These are phyloP conservation scores for Vollenhovia emeryi DNA, from an alignment of 1,140 invertebrate genomes.

Conservation along the genomic window DNA sequence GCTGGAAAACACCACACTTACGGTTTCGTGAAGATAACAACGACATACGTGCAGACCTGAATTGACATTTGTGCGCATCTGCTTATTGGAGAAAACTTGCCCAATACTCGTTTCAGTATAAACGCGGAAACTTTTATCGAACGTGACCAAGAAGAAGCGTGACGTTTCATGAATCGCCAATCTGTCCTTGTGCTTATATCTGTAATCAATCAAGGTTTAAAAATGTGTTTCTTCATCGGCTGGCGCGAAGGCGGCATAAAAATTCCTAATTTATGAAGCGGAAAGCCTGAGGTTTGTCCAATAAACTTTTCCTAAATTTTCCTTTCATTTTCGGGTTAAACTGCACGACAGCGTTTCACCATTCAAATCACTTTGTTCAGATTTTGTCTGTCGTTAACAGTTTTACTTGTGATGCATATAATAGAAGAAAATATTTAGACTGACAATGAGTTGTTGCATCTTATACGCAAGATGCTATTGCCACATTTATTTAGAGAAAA, in stretches of 20 bases:
- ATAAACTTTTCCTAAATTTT: neutral
- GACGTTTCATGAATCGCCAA: slow-evolving; percentile 54
- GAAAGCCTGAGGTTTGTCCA: slow-evolving; percentile 62
- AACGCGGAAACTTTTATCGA: neutral
- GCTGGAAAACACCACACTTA: neutral
- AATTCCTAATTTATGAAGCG: slow-evolving; percentile 79
- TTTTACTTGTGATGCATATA: neutral
- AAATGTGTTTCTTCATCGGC: slow-evolving; percentile 81
- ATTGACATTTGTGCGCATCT: neutral
- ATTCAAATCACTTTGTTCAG: neutral
- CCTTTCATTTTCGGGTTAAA: neutral
- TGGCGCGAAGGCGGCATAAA: slow-evolving; percentile 82
- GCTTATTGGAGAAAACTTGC: neutral
- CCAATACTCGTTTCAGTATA: neutral
- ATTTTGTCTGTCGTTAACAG: neutral
- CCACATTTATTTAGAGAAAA: neutral
- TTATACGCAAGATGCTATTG: neutral
- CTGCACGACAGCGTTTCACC: neutral
- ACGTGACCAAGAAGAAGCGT: neutral
- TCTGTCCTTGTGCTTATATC: slow-evolving; percentile 58
- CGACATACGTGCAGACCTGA: neutral
- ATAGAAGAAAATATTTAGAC: neutral
- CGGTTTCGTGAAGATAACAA: neutral
- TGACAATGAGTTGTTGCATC: too few species aligned
- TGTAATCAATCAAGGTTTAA: slow-evolving; percentile 64